Percentiles rank a stretch among this genome's conserved stretches.
phyloP scores from a whole-genome alignment of 2,113 vertebrate species.

The Trochalopteron elliotii region DNA sequence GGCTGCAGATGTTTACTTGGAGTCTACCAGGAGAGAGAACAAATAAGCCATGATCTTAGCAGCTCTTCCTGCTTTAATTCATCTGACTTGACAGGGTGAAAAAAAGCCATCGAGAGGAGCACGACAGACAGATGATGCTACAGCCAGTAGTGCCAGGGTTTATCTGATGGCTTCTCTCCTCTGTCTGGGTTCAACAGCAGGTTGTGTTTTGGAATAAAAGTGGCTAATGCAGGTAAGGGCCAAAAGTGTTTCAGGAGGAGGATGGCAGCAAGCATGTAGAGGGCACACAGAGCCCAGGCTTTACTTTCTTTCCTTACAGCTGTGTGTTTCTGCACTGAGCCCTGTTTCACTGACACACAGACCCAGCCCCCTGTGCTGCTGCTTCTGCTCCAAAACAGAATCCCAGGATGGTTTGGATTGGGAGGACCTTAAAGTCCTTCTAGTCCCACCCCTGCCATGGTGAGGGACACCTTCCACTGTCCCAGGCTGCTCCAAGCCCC shows the following conservation, averaged over 20 bases:
- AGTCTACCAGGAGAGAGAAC: neutral
- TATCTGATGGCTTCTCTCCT: neutral
- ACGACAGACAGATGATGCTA: neutral
- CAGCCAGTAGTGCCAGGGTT: neutral
- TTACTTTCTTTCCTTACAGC: accelerated
- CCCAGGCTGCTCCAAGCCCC: no score
- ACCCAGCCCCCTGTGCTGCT: neutral
- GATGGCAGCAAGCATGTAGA: neutral
- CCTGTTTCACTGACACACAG: no score
- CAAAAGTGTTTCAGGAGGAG: neutral
- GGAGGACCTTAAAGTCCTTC: neutral
- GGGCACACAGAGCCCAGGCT: accelerated
- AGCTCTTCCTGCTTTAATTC: neutral
- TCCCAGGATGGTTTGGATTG: no score
- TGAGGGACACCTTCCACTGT: neutral
- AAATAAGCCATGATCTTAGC: neutral
- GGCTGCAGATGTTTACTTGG: neutral
- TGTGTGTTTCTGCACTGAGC: neutral
- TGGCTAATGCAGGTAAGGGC: neutral
- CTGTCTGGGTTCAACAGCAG: neutral
- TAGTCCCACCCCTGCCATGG: accelerated
- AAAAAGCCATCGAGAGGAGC: neutral
- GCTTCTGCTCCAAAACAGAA: neutral
- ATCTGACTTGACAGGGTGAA: neutral
- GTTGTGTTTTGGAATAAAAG: neutral